Base-by-base conservation (phyloP, 2,113 vertebrate genomes). In the Heterotilapia buettikoferi region DNA sequence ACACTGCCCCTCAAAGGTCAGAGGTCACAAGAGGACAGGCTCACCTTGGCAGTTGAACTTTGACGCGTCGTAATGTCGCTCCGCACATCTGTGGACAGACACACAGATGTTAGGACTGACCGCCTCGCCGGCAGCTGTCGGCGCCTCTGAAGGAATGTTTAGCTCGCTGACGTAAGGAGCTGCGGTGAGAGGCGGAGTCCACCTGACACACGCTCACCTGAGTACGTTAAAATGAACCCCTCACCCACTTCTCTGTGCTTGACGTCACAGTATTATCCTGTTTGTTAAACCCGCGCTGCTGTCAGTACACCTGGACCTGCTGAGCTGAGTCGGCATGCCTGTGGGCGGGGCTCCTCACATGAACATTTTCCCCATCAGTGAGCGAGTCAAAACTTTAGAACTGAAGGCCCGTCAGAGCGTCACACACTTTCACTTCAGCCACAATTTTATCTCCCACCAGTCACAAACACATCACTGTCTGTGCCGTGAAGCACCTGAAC, bases 31-130 rank as follows among this genome's bases (percentile, higher is more conserved):
- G 71, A 50, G 43, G 71, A 78, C 5, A 18, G 8, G 95, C 97
- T 18, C 96, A 99, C 98, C 98, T 98, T 97, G 97, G 96, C 98
- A 98, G 96, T 97, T 98, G 97, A 99, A 99, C 97, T 99, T 99
- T 92, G 98, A 93, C 50, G 98, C 95, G 95, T 99, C 98, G 84
- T 99, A 99, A 97, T 99, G 97, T 96, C 98, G 97, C 96, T 99
- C 98, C 91, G 98, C 98, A 97, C 98, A 99, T 92, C 98, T 99
- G 89, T 66, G 43, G 54, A 87, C 12, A 73, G 21, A 71, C 1
- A 45, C 19, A 56, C 21, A 83, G 36, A n/a, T 8, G 54, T 78
- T 50, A 84, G 50, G 1, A 5, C 13, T 21, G 21, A 5, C 40
- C 1, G 3, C 24, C 24, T 47, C 43, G 1, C 14, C 14, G 4